Evolutionary conservation across 2,888 invertebrate species (phyloP).

Genomic region (Cheilosia grossa): DNA sequence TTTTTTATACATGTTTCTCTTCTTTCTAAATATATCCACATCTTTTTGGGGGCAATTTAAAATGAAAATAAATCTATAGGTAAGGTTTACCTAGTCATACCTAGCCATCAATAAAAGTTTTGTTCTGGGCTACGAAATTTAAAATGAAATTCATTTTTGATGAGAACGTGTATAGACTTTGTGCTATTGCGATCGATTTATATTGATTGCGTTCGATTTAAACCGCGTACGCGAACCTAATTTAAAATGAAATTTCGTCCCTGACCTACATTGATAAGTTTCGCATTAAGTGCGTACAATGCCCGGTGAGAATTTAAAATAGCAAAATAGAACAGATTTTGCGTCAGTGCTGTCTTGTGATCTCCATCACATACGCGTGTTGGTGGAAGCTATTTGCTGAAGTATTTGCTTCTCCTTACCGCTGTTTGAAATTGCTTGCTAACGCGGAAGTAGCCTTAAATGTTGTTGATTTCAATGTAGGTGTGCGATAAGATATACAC

Average conservation of each 20-base stretch:
- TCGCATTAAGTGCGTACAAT: not conserved
- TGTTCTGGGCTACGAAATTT: too few species aligned
- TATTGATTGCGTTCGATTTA: too few species aligned
- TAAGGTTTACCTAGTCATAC: too few species aligned
- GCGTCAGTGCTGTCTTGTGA: conserved; percentile 2
- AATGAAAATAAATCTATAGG: too few species aligned
- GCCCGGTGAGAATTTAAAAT: not conserved
- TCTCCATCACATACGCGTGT: not conserved
- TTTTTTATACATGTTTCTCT: too few species aligned
- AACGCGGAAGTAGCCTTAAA: not conserved
- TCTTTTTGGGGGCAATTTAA: too few species aligned
- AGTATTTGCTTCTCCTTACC: not conserved
- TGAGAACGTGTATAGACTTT: too few species aligned
- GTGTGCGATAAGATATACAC: not conserved
- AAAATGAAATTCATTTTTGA: too few species aligned
- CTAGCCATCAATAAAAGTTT: too few species aligned
- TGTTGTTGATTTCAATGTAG: not conserved
- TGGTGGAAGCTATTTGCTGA: not conserved
- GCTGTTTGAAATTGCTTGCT: conserved; percentile 1
- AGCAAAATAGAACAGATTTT: not conserved
- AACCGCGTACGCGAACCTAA: too few species aligned
- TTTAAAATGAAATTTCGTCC: not conserved
- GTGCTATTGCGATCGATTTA: too few species aligned
- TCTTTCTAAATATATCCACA: too few species aligned
- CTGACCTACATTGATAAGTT: conserved; percentile 42